phyloP scores from a whole-genome alignment of 2,113 vertebrate species.

The Pituophis catenifer region DNA sequence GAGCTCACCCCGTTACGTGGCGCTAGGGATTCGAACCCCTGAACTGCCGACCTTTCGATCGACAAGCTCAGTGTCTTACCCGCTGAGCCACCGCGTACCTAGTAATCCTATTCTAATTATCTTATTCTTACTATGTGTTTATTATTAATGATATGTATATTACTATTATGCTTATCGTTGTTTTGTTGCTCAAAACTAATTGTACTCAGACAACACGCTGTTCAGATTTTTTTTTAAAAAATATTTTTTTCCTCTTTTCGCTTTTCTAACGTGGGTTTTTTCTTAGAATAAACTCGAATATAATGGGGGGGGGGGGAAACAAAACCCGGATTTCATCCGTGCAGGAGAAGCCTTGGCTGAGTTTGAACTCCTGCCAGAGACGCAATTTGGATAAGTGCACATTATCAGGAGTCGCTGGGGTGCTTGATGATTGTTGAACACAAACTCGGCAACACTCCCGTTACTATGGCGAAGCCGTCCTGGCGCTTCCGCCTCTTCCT shows the following conservation, averaged over 20 bases:
- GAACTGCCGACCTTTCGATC: too few species aligned
- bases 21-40: too few species aligned
- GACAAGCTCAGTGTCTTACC: too few species aligned
- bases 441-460: slow-evolving; percentile 36
- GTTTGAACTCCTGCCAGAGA: slow-evolving; percentile 17
- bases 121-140: too few species aligned
- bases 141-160: too few species aligned
- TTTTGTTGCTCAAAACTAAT: too few species aligned
- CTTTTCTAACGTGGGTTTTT: not conserved
- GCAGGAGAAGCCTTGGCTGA: not conserved
- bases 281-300: not conserved
- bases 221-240: too few species aligned
- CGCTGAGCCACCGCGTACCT: too few species aligned
- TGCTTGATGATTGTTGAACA: slow-evolving; percentile 32
- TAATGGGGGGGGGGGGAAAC: accelerated
- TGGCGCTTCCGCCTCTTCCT: slow-evolving; percentile 57
- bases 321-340: accelerated
- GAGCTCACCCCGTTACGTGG: too few species aligned
- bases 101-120: too few species aligned
- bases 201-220: too few species aligned
- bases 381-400: slow-evolving; percentile 17
- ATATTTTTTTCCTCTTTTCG: not conserved
- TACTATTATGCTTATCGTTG: too few species aligned
- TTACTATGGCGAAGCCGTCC: slow-evolving; percentile 72
- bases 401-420: slow-evolving; percentile 26